phyloP scores from a whole-genome alignment of 2,888 invertebrate genomes.

The Seira sanloemensis region DNA sequence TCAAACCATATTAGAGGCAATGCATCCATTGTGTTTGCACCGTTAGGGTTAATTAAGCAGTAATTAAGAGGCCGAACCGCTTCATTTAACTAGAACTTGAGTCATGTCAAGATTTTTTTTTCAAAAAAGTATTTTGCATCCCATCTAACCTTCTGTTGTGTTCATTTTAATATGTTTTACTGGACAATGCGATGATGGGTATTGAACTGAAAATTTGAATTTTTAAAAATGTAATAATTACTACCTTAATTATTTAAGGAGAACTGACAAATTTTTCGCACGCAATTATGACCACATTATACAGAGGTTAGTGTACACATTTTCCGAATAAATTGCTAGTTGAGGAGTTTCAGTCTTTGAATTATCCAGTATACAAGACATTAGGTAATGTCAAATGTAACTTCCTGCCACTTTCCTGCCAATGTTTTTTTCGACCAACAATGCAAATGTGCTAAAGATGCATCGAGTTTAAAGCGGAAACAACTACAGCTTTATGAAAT shows the following conservation, averaged over 20 bases:
- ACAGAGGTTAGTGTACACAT: no score
- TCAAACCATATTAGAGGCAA: no score
- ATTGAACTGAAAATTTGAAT: neutral
- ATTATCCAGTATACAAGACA: no score
- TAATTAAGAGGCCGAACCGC: neutral
- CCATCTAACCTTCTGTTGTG: neutral
- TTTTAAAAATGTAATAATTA: conserved; percentile 29
- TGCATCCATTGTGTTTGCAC: neutral
- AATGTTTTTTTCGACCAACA: no score
- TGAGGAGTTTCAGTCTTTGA: no score
- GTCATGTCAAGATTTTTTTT: neutral
- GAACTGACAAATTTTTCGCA: conserved; percentile 51
- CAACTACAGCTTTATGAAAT: no score
- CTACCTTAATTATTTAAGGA: conserved; percentile 24
- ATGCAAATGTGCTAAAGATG: no score
- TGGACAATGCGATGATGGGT: neutral
- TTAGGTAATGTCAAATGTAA: no score
- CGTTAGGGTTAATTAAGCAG: neutral
- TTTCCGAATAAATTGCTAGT: no score
- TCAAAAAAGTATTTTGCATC: neutral
- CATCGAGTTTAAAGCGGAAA: no score
- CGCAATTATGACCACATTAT: conserved; percentile 51
- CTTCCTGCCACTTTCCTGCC: no score
- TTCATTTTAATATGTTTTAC: neutral
- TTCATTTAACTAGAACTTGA: neutral